These are phyloP conservation scores for Nanorana parkeri DNA, from an alignment of 2,113 vertebrate genomes.

Conservation along the genomic window DNA sequence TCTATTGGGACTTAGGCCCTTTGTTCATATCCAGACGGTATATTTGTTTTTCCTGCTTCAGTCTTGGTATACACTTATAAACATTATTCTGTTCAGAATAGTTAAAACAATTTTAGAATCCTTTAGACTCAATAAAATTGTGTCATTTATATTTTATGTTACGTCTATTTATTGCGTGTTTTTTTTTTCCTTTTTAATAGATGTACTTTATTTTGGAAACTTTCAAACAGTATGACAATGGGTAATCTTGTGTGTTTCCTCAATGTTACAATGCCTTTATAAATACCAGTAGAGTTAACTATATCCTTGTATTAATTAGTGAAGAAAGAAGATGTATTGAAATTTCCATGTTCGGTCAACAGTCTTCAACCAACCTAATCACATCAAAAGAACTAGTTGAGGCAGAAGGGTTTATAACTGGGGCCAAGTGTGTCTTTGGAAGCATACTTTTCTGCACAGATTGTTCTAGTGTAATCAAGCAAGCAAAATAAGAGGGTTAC, in stretches of 20 bases:
- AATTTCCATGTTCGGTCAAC: slow-evolving; percentile 54
- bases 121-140: no score
- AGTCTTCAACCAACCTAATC: slow-evolving; percentile 63
- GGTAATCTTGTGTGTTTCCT: neutral
- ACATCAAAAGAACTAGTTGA: slow-evolving; percentile 69
- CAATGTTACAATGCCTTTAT: neutral
- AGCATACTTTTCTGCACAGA: slow-evolving; percentile 73
- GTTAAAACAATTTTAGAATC: no score
- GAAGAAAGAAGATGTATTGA: slow-evolving; percentile 53
- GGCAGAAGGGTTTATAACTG: slow-evolving; percentile 67
- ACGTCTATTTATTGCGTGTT: no score
- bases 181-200: no score
- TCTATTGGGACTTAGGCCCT: no score
- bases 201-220: no score
- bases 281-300: neutral
- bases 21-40: no score
- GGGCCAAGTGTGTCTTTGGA: slow-evolving; percentile 65
- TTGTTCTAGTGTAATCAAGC: slow-evolving; percentile 72
- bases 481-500: slow-evolving; percentile 65
- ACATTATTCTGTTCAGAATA: no score
- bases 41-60: no score
- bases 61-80: no score
- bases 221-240: no score
- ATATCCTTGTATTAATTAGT: neutral
- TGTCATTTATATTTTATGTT: no score